A percentile compares a stretch with the other conserved stretches of the same genome.
Evolutionary conservation across 2,113 vertebrate genomes (phyloP).

Genomic region (Lates calcarifer): DNA sequence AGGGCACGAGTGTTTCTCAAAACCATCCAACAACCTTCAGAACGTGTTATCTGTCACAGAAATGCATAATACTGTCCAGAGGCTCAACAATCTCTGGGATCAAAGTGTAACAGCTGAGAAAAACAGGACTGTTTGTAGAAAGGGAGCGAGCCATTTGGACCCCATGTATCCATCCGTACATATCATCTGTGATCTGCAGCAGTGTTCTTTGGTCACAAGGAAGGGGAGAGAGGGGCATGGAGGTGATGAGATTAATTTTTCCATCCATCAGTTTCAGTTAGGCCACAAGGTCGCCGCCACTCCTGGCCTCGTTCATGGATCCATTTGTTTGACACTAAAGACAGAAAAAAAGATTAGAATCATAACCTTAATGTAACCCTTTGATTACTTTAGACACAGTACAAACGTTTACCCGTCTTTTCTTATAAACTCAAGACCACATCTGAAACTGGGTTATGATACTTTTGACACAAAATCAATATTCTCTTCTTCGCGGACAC

Average conservation of each 20-base stretch:
- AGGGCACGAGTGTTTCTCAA: constrained; percentile 39
- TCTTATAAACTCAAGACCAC: background rate
- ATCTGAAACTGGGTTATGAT: background rate
- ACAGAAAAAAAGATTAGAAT: background rate
- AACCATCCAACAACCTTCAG: constrained; percentile 45
- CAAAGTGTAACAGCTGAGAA: constrained; percentile 8
- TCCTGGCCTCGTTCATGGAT: constrained; percentile 98
- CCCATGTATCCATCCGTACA: constrained; percentile 10
- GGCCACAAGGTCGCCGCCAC: constrained; percentile 92
- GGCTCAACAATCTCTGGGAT: constrained; percentile 52
- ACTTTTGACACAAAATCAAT: background rate
- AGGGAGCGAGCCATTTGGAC: constrained; percentile 23
- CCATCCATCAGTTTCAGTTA: constrained; percentile 91
- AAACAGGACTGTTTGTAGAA: constrained; percentile 39
- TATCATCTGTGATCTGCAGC: constrained; percentile 53
- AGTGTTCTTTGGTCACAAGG: constrained; percentile 59
- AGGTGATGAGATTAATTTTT: constrained; percentile 13
- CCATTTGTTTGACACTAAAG: constrained; percentile 98
- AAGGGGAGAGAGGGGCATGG: background rate
- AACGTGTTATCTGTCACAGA: constrained; percentile 45
- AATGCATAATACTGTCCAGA: constrained; percentile 51
- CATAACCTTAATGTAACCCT: background rate
- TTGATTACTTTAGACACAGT: background rate
- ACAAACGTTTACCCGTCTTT: background rate
- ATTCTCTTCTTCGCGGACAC: background rate